These are phyloP conservation scores for Acholoe squamosa DNA, from an alignment of 2,888 invertebrate species.

Conservation along the genomic window DNA sequence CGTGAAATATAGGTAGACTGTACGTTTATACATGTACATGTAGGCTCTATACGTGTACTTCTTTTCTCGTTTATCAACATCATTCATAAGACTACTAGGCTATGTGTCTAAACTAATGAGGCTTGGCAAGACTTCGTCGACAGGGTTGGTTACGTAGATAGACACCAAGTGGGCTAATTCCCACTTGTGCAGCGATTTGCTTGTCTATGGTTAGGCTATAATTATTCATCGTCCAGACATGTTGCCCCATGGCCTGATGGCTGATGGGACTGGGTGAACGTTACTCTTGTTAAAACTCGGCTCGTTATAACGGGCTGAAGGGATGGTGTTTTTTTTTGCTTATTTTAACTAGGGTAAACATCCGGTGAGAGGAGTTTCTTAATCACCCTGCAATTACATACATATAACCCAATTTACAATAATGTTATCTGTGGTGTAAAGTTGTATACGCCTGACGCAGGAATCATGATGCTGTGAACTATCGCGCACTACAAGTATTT, in stretches of 20 bases:
- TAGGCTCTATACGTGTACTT: no score
- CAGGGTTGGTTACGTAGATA: neutral
- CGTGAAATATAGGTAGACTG: no score
- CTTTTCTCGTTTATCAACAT: neutral
- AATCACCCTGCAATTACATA: no score
- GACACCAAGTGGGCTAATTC: neutral
- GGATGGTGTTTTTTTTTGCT: constrained; percentile 33
- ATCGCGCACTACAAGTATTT: no score
- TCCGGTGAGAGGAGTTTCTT: neutral
- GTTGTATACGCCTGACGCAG: no score
- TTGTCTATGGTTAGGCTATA: constrained; percentile 15
- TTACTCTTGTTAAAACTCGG: neutral
- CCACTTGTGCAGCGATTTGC: constrained; percentile 11
- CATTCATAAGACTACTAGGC: neutral
- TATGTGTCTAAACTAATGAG: neutral
- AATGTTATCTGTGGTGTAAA: no score
- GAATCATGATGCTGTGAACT: no score
- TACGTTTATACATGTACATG: no score
- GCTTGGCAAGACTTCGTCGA: neutral
- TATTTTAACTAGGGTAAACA: neutral
- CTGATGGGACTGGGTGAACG: neutral
- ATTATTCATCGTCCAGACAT: neutral
- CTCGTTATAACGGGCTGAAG: neutral
- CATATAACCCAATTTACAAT: no score
- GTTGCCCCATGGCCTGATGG: neutral